A percentile compares a stretch with the other conserved stretches of the same genome.
phyloP scores from a whole-genome alignment of 2,113 vertebrate species.

The Copsychus sechellarum region DNA sequence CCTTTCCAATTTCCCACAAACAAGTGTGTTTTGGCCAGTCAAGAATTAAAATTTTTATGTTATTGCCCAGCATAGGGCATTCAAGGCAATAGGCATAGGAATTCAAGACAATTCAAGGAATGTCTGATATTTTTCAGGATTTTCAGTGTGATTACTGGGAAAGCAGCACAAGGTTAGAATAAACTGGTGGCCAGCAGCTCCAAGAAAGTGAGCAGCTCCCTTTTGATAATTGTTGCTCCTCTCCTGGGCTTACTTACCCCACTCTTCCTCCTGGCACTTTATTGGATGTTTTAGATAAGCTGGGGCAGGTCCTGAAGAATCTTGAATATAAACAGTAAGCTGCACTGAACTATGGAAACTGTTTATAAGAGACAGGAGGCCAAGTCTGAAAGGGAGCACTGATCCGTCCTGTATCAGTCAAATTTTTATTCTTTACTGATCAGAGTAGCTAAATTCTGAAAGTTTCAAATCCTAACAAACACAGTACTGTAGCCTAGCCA shows the following conservation, averaged over 20 bases:
- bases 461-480: not conserved
- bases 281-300: not conserved
- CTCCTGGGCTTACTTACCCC: not conserved
- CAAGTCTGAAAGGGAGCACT: not conserved
- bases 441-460: not conserved
- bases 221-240: not conserved
- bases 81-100: too few relatives aligned
- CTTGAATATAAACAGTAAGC: not conserved
- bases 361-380: not conserved
- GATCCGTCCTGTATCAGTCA: not conserved
- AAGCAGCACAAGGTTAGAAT: not conserved
- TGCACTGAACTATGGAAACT: not conserved
- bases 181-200: not conserved
- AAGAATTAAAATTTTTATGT: not conserved
- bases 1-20: not conserved
- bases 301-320: not conserved
- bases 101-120: not conserved
- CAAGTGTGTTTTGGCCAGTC: not conserved
- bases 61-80: not conserved
- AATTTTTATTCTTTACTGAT: not conserved
- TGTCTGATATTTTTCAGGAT: not conserved
- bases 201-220: not conserved
- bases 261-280: not conserved
- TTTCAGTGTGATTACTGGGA: not conserved
- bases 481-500: not conserved